Percentiles rank a stretch among this genome's conserved stretches.
Conservation (phyloP, 2,113 vertebrate genomes). For the Natator depressus region DNA sequence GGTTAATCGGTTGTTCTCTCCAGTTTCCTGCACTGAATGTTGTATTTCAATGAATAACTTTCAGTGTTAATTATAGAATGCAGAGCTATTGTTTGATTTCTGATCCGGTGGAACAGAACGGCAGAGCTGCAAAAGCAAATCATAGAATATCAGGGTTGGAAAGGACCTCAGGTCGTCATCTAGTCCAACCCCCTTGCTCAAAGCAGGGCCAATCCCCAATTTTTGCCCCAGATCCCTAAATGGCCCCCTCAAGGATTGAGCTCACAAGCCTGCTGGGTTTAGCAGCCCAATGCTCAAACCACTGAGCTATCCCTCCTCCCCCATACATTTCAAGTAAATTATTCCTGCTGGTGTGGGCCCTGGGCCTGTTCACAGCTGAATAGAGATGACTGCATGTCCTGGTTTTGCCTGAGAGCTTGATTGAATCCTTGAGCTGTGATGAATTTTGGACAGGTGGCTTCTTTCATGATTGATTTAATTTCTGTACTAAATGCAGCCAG, state of each 20-base stretch:
- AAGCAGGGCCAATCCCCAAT: too few species aligned
- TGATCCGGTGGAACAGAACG: neutral
- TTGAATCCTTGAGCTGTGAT: neutral
- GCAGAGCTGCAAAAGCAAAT: neutral
- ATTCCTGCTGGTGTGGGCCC: neutral
- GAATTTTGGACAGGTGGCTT: neutral
- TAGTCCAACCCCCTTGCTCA: too few species aligned
- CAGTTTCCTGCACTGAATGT: neutral
- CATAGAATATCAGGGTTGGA: too few species aligned
- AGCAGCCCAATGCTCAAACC: too few species aligned
- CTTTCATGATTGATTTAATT: neutral
- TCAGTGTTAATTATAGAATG: neutral
- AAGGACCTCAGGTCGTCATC: too few species aligned
- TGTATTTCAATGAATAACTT: neutral
- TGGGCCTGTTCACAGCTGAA: neutral
- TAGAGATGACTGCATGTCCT: neutral
- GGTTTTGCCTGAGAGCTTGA: neutral
- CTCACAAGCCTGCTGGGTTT: too few species aligned
- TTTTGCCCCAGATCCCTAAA: too few species aligned
- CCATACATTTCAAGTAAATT: neutral
- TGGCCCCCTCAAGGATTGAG: too few species aligned
- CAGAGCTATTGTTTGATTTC: neutral
- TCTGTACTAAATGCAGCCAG: neutral
- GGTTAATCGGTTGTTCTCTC: neutral
- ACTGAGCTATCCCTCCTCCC: too few species aligned